A percentile compares a stretch with the other conserved stretches of the same genome.
These are phyloP conservation scores for Chrysolina haemoptera DNA, from an alignment of 2,888 invertebrate genomes.

Conservation along the genomic window DNA sequence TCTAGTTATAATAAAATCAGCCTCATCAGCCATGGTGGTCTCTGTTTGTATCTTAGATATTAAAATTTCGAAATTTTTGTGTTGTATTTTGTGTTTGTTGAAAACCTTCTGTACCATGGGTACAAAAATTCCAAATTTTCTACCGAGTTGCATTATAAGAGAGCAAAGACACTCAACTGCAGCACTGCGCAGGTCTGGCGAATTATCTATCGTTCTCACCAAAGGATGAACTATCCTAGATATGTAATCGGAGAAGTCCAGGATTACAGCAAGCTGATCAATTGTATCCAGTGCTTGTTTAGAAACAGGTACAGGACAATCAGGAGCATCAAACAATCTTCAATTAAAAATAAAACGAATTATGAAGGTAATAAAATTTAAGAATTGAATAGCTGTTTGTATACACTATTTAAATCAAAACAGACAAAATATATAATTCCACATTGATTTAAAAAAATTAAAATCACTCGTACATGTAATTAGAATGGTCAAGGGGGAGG, in stretches of 20 bases:
- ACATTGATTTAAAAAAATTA: no score
- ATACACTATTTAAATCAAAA: no score
- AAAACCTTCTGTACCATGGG: slow-evolving; percentile 91
- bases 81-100: slow-evolving; percentile 83
- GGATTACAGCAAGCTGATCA: slow-evolving; percentile 88
- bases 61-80: slow-evolving; percentile 85
- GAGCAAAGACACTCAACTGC: slow-evolving; percentile 95
- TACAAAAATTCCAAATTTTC: slow-evolving; percentile 93
- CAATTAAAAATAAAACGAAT: background rate
- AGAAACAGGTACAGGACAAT: slow-evolving; percentile 86
- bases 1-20: slow-evolving; percentile 77
- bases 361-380: no score
- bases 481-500: no score
- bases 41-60: slow-evolving; percentile 81
- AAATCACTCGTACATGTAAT: no score
- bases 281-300: slow-evolving; percentile 88
- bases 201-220: slow-evolving; percentile 87
- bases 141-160: slow-evolving; percentile 88
- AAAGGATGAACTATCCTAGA: slow-evolving; percentile 96
- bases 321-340: slow-evolving; percentile 83
- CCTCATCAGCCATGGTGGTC: slow-evolving; percentile 83
- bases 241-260: slow-evolving; percentile 93
- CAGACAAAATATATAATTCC: no score
- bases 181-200: slow-evolving; percentile 81
- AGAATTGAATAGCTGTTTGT: no score